These are phyloP conservation scores for Gastrophryne carolinensis DNA, from an alignment of 2,797 vertebrate species.

Conservation along the genomic window DNA sequence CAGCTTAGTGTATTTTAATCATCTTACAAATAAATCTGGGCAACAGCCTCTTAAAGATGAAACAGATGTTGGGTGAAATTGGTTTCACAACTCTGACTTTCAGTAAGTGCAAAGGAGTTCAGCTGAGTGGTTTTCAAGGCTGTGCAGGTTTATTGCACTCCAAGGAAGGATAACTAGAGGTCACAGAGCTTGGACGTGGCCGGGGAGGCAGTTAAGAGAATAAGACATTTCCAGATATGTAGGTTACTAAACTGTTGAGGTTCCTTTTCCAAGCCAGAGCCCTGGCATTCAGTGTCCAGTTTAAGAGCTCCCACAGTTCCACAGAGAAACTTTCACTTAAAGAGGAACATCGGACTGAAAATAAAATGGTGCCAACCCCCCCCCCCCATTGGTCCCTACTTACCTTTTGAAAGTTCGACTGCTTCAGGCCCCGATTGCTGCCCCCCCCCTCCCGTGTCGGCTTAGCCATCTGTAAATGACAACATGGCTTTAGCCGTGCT, in stretches of 20 bases:
- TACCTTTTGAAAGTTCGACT: no score
- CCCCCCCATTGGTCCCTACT: no score
- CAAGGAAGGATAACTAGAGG: slow-evolving; percentile 3
- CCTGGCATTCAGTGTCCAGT: background rate
- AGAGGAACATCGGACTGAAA: no score
- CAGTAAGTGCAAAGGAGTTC: slow-evolving; percentile 30
- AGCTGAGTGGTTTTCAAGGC: slow-evolving; percentile 27
- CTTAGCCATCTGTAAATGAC: no score
- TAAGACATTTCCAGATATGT: slow-evolving; percentile 30
- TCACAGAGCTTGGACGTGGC: background rate
- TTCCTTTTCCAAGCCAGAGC: background rate
- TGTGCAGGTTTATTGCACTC: slow-evolving; percentile 27
- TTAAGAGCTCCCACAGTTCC: no score
- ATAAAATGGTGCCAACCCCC: no score
- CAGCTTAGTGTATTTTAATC: background rate
- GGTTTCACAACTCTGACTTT: slow-evolving; percentile 24
- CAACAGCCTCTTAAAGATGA: background rate
- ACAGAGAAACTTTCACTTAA: no score
- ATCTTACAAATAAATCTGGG: background rate
- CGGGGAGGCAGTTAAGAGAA: background rate
- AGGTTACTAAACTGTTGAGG: background rate
- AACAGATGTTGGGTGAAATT: slow-evolving; percentile 15
- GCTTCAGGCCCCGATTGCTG: no score
- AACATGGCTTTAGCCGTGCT: no score
- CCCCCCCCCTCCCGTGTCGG: no score